Evolutionary conservation across 2,797 vertebrate species (phyloP).

Genomic region (Dendrocincla fuliginosa): DNA sequence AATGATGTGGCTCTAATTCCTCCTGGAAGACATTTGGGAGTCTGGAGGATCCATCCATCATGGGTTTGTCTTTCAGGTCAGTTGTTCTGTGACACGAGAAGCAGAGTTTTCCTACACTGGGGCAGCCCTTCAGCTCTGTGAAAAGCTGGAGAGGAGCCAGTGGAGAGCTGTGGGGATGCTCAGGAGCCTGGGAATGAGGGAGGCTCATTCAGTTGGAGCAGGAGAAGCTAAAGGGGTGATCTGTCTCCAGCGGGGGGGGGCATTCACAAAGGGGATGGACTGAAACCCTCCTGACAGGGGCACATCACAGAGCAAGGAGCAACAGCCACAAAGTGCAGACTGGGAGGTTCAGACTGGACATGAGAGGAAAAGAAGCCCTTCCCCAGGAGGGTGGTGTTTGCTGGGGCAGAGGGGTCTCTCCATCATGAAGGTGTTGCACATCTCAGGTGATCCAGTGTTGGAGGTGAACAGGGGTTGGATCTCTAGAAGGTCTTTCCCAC

Average conservation of each 20-base stretch:
- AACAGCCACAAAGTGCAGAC: not conserved
- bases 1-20: not conserved
- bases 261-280: not conserved
- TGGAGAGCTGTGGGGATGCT: not conserved
- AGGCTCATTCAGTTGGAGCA: not conserved
- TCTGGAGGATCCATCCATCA: not conserved
- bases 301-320: not conserved
- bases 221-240: not conserved
- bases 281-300: not conserved
- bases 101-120: not conserved
- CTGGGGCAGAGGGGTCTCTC: not conserved
- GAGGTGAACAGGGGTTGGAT: not conserved
- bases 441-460: not conserved
- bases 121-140: not conserved
- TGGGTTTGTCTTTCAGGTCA: not conserved
- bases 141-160: not conserved
- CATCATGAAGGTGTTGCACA: not conserved
- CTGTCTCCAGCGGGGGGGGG: not conserved
- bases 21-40: not conserved
- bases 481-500: not conserved
- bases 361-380: not conserved
- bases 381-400: not conserved
- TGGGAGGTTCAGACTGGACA: not conserved
- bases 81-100: not conserved
- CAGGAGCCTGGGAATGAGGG: accelerated